A percentile compares a stretch with the other conserved stretches of the same genome.
Evolutionary conservation across 2,113 vertebrate species (phyloP).

Genomic region (Hyaena hyaena): DNA sequence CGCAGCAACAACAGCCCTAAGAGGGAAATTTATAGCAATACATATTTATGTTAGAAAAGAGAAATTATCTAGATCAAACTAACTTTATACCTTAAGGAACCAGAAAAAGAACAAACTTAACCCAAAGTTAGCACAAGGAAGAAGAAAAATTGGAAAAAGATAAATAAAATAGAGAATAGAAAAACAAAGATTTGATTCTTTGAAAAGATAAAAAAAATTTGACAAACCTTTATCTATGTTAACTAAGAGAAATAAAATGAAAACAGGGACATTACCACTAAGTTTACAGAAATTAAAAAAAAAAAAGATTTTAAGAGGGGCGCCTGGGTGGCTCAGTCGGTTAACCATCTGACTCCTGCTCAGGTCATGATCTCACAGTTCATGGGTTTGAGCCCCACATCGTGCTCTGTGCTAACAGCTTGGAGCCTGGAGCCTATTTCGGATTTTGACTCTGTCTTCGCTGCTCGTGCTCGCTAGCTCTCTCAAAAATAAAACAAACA

Average conservation of each 20-base stretch:
- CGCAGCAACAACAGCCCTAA: not conserved
- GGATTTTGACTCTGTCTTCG: no score
- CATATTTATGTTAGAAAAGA: slow-evolving; percentile 12
- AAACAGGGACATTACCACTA: not conserved
- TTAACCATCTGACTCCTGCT: no score
- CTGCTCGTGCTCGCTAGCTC: no score
- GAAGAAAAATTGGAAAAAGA: not conserved
- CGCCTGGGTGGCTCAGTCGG: no score
- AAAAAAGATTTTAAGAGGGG: no score
- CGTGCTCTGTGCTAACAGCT: no score
- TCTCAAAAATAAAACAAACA: no score
- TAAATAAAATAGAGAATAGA: not conserved
- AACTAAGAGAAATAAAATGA: not conserved
- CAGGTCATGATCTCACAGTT: no score
- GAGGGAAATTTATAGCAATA: not conserved
- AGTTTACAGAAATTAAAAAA: slow-evolving; percentile 28
- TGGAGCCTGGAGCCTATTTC: no score
- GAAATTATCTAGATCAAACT: not conserved
- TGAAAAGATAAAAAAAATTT: not conserved
- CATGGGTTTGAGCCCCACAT: no score
- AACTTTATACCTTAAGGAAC: not conserved
- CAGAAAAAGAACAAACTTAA: not conserved
- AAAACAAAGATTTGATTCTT: not conserved
- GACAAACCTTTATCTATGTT: not conserved
- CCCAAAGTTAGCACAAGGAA: not conserved